Conservation (phyloP, 2,888 invertebrate species). For the Caradrina kadenii region DNA sequence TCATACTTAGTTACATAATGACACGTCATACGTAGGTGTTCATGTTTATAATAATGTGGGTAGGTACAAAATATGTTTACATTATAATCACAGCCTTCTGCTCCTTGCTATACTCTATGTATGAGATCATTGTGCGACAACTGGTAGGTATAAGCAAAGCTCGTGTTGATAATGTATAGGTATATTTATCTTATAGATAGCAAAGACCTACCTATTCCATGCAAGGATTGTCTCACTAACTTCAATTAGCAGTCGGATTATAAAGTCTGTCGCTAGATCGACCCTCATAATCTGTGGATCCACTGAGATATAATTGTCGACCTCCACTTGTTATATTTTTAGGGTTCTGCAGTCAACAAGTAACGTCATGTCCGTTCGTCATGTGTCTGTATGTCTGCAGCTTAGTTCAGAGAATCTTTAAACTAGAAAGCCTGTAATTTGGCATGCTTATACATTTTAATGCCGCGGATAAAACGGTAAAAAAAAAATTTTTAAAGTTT, state of each 20-base stretch:
- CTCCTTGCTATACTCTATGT: conserved; percentile 65
- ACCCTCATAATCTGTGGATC: not conserved
- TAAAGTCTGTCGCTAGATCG: not conserved
- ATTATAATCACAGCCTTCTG: conserved; percentile 70
- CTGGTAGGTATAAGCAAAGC: conserved; percentile 41
- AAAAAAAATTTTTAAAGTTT: too few relatives aligned
- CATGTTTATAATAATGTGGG: conserved; percentile 59
- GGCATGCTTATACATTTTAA: too few relatives aligned
- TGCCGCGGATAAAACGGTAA: too few relatives aligned
- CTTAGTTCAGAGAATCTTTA: too few relatives aligned
- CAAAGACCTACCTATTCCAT: not conserved
- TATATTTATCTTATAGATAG: conserved; percentile 31
- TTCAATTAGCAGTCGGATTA: too few relatives aligned
- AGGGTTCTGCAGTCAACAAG: too few relatives aligned
- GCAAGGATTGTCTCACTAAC: not conserved
- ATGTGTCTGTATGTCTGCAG: too few relatives aligned
- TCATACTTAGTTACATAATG: conserved; percentile 54
- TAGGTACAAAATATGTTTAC: conserved; percentile 71
- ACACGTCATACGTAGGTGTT: conserved; percentile 55
- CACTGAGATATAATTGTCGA: not conserved
- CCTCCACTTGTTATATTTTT: too few relatives aligned
- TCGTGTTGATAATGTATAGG: conserved; percentile 38
- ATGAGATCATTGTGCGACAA: conserved; percentile 73
- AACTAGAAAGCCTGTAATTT: too few relatives aligned
- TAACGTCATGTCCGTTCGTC: too few relatives aligned